Percentiles rank a stretch among this genome's conserved stretches.
phyloP scores from a whole-genome alignment of 2,113 vertebrate genomes.

The Coptodon bakossiorum region DNA sequence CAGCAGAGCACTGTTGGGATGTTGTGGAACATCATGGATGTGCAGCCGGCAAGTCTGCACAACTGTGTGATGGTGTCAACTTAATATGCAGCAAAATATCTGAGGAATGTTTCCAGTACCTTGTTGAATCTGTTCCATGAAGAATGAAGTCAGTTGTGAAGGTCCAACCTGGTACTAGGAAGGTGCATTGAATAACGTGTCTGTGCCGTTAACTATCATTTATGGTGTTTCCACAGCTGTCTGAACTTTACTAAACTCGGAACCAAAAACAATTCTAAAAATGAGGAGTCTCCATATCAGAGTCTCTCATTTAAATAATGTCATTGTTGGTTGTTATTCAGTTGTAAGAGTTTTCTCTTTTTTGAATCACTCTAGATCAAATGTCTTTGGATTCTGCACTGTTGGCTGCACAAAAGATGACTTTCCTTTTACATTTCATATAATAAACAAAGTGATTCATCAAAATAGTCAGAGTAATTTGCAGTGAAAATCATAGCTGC shows the following conservation, averaged over 20 bases:
- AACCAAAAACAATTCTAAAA: not conserved
- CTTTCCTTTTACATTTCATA: not conserved
- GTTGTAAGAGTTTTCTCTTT: not conserved
- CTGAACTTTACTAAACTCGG: not conserved
- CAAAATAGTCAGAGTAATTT: fast-evolving
- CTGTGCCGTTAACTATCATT: not conserved
- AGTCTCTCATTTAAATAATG: not conserved
- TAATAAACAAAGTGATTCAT: not conserved
- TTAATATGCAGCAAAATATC: not conserved
- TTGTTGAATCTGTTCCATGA: not conserved
- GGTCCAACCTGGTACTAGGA: not conserved
- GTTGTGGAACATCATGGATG: not conserved
- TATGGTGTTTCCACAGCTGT: not conserved
- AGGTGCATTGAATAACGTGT: not conserved
- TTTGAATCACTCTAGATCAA: not conserved
- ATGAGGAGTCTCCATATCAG: not conserved
- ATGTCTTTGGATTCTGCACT: not conserved
- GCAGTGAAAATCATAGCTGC: not conserved
- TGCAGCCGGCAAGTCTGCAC: not conserved
- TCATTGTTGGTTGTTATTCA: not conserved
- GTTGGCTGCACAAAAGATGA: not conserved
- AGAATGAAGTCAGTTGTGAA: not conserved
- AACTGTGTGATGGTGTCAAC: not conserved
- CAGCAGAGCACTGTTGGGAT: not conserved
- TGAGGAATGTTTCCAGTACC: not conserved